Percentiles rank a stretch among this genome's conserved stretches.
Evolutionary conservation across 2,797 vertebrate genomes (phyloP).

Genomic region (Remorina albescens): DNA sequence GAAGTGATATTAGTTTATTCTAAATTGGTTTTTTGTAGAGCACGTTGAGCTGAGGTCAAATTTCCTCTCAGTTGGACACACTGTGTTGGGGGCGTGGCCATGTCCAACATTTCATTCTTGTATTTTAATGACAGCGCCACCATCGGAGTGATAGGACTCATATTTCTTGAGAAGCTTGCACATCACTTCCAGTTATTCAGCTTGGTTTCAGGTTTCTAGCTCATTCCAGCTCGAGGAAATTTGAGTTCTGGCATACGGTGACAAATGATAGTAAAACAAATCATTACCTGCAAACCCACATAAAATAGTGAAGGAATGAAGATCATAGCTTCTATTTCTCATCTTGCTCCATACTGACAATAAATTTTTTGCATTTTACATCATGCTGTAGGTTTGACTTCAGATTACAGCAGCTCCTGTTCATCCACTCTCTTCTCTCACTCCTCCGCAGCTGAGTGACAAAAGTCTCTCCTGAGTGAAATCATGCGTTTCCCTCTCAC

Average conservation of each 20-base stretch:
- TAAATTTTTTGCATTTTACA: slow-evolving; percentile 20
- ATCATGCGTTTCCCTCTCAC: slow-evolving; percentile 28
- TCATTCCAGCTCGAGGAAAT: not conserved
- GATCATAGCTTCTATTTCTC: not conserved
- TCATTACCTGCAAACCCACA: not conserved
- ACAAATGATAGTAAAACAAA: not conserved
- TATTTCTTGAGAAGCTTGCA: not conserved
- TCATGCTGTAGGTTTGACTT: slow-evolving; percentile 36
- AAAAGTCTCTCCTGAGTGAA: slow-evolving; percentile 55
- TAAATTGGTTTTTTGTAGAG: too few species aligned
- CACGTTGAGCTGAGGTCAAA: not conserved
- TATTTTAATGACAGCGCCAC: not conserved
- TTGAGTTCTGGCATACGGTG: not conserved
- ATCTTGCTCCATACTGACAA: slow-evolving; percentile 21
- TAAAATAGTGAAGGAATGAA: not conserved
- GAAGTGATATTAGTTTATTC: too few species aligned
- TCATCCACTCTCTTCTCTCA: slow-evolving; percentile 16
- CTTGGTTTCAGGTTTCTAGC: not conserved
- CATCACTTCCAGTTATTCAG: not conserved
- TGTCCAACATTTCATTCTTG: not conserved
- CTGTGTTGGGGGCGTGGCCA: too few species aligned
- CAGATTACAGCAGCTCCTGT: slow-evolving; percentile 21
- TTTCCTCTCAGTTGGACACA: too few species aligned
- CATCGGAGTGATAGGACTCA: not conserved
- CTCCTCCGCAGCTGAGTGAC: slow-evolving; percentile 40